These are phyloP conservation scores for Parasteatoda tepidariorum DNA, from an alignment of 1,140 invertebrate genomes.

Conservation along the genomic window DNA sequence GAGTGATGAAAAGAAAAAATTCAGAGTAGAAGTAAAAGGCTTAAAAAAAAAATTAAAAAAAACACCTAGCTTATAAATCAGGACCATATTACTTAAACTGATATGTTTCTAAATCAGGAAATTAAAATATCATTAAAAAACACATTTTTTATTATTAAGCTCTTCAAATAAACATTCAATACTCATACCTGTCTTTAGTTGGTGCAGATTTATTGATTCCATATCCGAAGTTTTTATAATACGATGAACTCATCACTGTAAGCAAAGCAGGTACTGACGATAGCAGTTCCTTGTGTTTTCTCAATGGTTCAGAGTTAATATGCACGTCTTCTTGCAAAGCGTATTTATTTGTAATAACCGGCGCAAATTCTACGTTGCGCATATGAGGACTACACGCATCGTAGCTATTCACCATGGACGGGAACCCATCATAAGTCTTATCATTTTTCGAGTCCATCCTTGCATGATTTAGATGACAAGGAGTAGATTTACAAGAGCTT, in stretches of 20 bases:
- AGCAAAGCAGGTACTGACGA: neutral
- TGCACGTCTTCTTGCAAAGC: conserved; percentile 54
- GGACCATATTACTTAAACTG: no score
- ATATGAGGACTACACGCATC: neutral
- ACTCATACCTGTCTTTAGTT: conserved; percentile 6
- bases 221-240: neutral
- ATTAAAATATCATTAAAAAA: no score
- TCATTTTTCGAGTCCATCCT: neutral
- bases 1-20: no score
- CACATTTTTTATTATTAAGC: neutral
- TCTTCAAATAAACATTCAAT: neutral
- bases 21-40: no score
- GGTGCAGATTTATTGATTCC: neutral
- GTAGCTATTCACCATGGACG: neutral
- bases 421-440: neutral
- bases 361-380: neutral
- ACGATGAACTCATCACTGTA: conserved; percentile 7
- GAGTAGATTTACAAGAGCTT: conserved; percentile 44
- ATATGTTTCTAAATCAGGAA: no score
- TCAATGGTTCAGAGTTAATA: neutral
- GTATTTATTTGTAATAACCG: conserved; percentile 63
- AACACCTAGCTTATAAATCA: no score
- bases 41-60: no score
- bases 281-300: neutral
- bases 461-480: neutral